Base-by-base conservation (phyloP, 1,140 invertebrate species). In the Drosophila hydei region DNA sequence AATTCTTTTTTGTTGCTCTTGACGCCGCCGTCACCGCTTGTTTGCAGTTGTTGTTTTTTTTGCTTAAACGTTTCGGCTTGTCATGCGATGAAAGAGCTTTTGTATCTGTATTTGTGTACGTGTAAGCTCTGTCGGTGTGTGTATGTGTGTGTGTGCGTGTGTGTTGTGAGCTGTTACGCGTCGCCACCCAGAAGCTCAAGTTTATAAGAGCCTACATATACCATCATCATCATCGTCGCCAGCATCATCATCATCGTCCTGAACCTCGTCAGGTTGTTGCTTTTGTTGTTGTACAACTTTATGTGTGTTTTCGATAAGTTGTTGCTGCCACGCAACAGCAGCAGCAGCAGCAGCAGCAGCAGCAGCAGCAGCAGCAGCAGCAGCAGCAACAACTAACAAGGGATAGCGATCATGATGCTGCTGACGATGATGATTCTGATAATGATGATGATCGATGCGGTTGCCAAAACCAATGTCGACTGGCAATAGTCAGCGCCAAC, bases 151-250 rank as follows among this genome's bases (percentile, higher is more conserved):
- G 50, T 54, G 52, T 56, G 58, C 42, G 50, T 55, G 33, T 52
- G 42, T 67, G 62, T 52, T 76, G 43, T 52, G 67, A 71, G 65
- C 65, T 87, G 83, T 71, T 88, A 81, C 80, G 83, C 78, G 52
- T 79, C 75, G 83, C 84, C 83, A 88, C 83, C 83, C 83, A 88
- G 83, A 88, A 88, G 84, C 84, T 73, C 83, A 88, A 76, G 78
- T 79, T 88, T 77, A 88, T 79, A 88, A 71, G 75, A 79, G 84
- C 77, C 83, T 74, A 73, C 75, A 76, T 88, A 79, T 83, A 79
- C 78, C 83, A 88, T 77, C 83, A 88, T 77, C 75, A 83, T 73
- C 79, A 77, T 79, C 79, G 59, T 71, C 64, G 42, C 47, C 68
- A 56, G 50, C 72, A 51, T 50, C 72, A 45, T 12, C 30, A 52